Percentiles rank a stretch among this genome's conserved stretches.
phyloP scores from a whole-genome alignment of 1,140 invertebrate genomes.

The Cyclina sinensis region DNA sequence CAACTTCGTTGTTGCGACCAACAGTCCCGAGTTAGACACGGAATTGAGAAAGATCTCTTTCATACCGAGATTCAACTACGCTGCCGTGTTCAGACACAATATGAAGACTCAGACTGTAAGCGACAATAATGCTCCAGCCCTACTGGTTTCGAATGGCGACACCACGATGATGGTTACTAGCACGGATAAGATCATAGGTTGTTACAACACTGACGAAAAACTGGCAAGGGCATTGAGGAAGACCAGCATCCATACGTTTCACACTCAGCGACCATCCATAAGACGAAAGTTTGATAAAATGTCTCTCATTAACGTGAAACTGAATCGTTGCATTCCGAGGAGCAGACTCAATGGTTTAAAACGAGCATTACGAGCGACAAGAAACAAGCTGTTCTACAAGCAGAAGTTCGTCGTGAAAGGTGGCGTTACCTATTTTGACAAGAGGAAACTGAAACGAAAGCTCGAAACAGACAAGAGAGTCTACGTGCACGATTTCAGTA shows the following conservation, averaged over 20 bases:
- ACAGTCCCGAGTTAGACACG: not conserved
- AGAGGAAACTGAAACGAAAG: not conserved
- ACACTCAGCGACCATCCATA: not conserved
- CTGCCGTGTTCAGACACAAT: not conserved
- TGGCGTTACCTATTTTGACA: not conserved
- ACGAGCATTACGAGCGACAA: not conserved
- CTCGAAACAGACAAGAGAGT: not conserved
- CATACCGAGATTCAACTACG: not conserved
- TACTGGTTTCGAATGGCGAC: not conserved
- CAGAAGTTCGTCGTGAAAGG: too few species aligned
- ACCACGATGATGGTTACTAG: not conserved
- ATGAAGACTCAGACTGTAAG: not conserved
- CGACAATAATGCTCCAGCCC: not conserved
- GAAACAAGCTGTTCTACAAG: not conserved
- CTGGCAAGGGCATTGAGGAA: not conserved
- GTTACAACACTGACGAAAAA: not conserved
- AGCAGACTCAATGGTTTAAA: not conserved
- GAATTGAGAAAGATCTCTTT: not conserved
- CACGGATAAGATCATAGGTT: not conserved
- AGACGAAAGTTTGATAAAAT: not conserved
- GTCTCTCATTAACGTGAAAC: not conserved
- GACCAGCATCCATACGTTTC: not conserved
- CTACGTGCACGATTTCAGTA: not conserved
- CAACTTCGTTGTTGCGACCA: not conserved
- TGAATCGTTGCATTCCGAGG: not conserved